Evolutionary conservation across 1,140 invertebrate genomes (phyloP), one percentile per base, ranked within the genome.

Genomic region (Tetraneura akinire): DNA sequence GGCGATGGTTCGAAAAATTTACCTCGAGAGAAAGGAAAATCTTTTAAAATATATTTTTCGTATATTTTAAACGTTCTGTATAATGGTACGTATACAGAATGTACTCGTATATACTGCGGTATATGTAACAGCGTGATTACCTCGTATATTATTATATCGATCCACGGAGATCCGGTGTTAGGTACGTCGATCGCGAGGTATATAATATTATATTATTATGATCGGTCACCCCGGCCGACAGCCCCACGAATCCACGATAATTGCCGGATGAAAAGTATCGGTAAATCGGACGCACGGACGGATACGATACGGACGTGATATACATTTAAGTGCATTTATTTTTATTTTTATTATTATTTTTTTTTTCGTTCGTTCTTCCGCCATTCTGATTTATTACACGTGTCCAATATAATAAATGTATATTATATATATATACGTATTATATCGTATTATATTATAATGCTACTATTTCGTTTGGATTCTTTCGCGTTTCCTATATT

Each of bases 401-500:
- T 78, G 74, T 60, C 71, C 2, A 57, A 57, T 57, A 76, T 16
- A 37, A 57, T 76, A 57, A 55, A n/a, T n/a, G n/a, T n/a, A n/a
- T n/a, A n/a, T n/a, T n/a, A n/a, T n/a, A n/a, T n/a, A n/a, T n/a
- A n/a, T n/a, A n/a, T n/a, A n/a, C n/a, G n/a, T n/a, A n/a, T n/a
- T n/a, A n/a, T n/a, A n/a, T n/a, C 53, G 53, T 76, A 76, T 76
- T 51, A 51, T 55, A 45, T 74, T 74, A 74, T 57, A 74, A 74
- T 57, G 29, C 10, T n/a, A n/a, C n/a, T n/a, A n/a, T 57, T 57
- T 76, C 53, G 29, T 76, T 76, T 60, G 55, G 73, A 78, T 78
- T 78, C 74, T 60, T 78, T 60, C 55, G 74, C 74, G 74, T 78
- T 78, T 60, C 53, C 55, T 42, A 78, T 62, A n/a, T n/a, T n/a